Evolutionary conservation across 2,888 invertebrate genomes (phyloP), one percentile per base, ranked within the genome.

Genomic region (Eumerus sabulonum): DNA sequence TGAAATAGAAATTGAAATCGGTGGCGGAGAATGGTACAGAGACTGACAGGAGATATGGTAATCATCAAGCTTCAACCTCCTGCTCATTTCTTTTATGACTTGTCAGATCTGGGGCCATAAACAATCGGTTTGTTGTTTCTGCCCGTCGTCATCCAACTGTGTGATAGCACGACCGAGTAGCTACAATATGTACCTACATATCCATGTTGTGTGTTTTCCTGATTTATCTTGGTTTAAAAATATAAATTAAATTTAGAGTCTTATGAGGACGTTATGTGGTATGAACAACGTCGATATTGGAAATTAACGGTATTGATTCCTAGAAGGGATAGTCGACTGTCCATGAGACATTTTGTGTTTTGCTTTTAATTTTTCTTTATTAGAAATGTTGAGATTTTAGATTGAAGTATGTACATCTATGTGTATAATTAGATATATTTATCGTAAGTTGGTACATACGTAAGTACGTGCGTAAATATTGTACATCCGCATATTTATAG

Each of bases 1-100:
- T 68, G 71, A 71, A 71, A 71, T 71, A 56, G 59, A 67, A 77
- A 73, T 67, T 63, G 48, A 27, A 27, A 27, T 27, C 60, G 44
- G 51, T 44, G 19, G 14, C 27, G 42, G 50, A 51, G 27, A 18
- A 13, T 62, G 18, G 63, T 17, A 27, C n/a, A 42, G 38, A n/a
- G 45, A n/a, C 40, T 17, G 60, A 12, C 5, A 40, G 17, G 36
- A 13, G 27, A 7, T 7, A 27, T 27, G 27, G 27, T 27, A 27
- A 27, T 27, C 27, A 27, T 27, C 27, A 27, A 7, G 3, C 27
- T 4, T 27, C 27, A 27, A 27, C 4, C 14, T 17, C 48, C 42
- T 27, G 48, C 16, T 54, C 62, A 66, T 47, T 62, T 66, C 62
- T 71, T 68, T 51, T 59, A 40, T 63, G 35, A 48, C 57, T 51